These are phyloP conservation scores for Nothura maculosa DNA, from an alignment of 2,797 vertebrate genomes.

Conservation along the genomic window DNA sequence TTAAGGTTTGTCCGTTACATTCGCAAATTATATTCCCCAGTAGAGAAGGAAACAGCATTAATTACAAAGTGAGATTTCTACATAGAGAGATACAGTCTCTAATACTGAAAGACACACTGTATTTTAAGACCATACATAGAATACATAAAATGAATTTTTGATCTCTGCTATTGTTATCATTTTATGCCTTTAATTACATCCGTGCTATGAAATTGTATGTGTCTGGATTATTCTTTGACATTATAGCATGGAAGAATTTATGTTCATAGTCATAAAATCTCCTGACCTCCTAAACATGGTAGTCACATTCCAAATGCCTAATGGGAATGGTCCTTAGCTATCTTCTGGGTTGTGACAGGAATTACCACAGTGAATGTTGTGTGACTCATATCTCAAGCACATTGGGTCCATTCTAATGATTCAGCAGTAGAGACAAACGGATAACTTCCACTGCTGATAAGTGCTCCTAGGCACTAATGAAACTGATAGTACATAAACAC, in stretches of 20 bases:
- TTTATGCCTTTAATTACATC: not conserved
- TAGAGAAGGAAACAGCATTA: conserved; percentile 29
- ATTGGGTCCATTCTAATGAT: not conserved
- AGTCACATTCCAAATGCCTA: not conserved
- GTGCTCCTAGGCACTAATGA: not conserved
- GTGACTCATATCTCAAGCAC: fast-evolving
- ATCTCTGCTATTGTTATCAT: conserved; percentile 4
- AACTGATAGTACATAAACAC: not conserved
- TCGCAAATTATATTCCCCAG: not conserved
- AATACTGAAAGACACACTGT: not conserved
- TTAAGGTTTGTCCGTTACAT: conserved; percentile 20
- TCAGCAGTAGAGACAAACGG: not conserved
- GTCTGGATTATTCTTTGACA: not conserved
- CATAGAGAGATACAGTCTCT: not conserved
- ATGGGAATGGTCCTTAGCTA: not conserved
- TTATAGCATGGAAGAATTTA: not conserved
- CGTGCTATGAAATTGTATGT: conserved; percentile 10
- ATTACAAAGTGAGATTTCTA: conserved; percentile 37
- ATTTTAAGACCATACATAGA: conserved; percentile 21
- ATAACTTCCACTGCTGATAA: not conserved
- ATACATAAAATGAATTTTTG: conserved; percentile 11
- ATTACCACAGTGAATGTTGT: too few relatives aligned
- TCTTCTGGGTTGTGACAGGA: fast-evolving
- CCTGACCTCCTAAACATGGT: not conserved
- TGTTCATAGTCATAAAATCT: not conserved